phyloP scores from a whole-genome alignment of 2,113 vertebrate genomes.

The Lophochroa leadbeateri region DNA sequence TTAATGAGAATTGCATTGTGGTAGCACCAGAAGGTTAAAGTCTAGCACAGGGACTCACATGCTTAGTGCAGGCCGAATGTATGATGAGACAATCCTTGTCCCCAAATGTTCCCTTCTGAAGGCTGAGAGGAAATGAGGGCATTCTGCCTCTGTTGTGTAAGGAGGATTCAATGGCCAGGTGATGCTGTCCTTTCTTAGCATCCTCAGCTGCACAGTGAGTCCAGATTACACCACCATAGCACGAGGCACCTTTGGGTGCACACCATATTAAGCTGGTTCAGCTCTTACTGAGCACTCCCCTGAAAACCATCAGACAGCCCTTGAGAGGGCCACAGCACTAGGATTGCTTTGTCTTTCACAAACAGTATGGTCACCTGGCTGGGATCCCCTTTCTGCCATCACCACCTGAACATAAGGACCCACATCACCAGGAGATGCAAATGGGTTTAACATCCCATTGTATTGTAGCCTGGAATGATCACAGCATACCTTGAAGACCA shows the following conservation, averaged over 20 bases:
- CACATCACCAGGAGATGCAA: not conserved
- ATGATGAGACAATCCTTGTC: not conserved
- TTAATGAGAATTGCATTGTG: not conserved
- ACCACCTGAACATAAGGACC: not conserved
- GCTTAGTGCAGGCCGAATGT: not conserved
- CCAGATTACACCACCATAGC: not conserved
- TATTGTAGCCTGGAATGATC: not conserved
- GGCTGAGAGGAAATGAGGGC: not conserved
- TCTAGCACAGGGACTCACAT: rapidly evolving
- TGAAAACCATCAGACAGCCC: not conserved
- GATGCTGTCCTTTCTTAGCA: not conserved
- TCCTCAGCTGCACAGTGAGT: not conserved
- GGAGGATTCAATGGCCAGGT: not conserved
- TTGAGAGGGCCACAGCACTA: not conserved
- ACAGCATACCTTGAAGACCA: not conserved
- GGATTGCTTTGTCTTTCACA: not conserved
- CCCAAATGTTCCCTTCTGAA: not conserved
- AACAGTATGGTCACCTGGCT: not conserved
- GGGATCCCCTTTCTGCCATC: not conserved
- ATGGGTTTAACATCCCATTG: not conserved
- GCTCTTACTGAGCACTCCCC: not conserved
- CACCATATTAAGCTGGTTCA: not conserved
- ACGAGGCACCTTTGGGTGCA: not conserved
- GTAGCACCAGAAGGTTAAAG: not conserved
- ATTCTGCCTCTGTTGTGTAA: not conserved